Evolutionary conservation across 2,888 invertebrate genomes (phyloP), one percentile per base, ranked within the genome.

Genomic region (Rhagonycha lutea): DNA sequence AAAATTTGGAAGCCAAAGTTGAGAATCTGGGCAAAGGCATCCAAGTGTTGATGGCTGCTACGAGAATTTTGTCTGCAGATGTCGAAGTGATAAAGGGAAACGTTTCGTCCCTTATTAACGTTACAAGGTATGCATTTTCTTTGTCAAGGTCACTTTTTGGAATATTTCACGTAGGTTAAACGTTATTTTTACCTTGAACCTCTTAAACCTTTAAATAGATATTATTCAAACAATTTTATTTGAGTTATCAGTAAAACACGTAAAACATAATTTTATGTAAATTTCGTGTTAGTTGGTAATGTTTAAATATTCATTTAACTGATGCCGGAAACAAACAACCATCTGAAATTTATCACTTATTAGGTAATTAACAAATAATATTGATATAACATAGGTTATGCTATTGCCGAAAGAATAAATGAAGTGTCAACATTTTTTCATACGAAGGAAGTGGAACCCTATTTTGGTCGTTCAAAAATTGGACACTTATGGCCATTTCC

Each of bases 1-100:
- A 62, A 62, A 62, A 62, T 0, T 62, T 84, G 23, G 82, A 82
- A 23, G 60, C 70, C 24, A 76, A 77, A 63, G 61, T 83, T 11
- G 82, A 83, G 14, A 79, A 81, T 72, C 67, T 85, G 68, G 76
- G 79, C 14, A 83, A 82, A 74, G 81, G 83, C 8, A 29, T 85
- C 11, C 83, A 84, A 76, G 67, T 84, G 1, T 79, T 82, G 14
- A 79, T 83, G 24, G 82, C 82, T 5, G 79, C 81, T 0, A 76
- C 83, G 60, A 79, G 81, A 70, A 73, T 70, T 0, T 62, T 84
- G n/a, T 80, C 77, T 71, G 72, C 78, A 2, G 85, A 84, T 32
- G 73, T 85, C 11, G 67, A 29, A n/a, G 73, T 14, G 14, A 61
- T 85, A 12, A 82, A 79, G 69, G 76, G 14, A 29, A 84, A 85